A percentile compares a stretch with the other conserved stretches of the same genome.
phyloP scores from a whole-genome alignment of 2,797 vertebrate genomes.

The Telmatherina bonti region DNA sequence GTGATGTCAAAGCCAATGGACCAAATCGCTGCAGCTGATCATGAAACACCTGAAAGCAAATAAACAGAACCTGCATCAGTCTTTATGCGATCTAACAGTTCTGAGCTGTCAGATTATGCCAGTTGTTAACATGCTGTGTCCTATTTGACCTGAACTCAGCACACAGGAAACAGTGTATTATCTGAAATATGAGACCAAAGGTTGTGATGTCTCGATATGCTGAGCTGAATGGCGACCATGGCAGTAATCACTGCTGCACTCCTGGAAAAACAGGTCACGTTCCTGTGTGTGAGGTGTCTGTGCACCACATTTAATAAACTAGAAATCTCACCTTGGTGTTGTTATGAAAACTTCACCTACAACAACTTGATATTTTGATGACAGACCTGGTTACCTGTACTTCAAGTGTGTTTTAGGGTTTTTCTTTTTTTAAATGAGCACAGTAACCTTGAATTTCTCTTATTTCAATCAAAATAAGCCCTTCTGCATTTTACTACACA shows the following conservation, averaged over 20 bases:
- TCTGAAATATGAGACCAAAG: conserved; percentile 9
- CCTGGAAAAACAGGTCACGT: conserved; percentile 22
- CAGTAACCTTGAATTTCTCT: no score
- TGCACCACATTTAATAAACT: conserved; percentile 8
- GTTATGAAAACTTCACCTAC: not conserved
- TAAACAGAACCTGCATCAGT: no score
- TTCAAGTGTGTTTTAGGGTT: no score
- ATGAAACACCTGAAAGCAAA: no score
- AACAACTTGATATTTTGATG: no score
- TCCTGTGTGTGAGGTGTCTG: conserved; percentile 10
- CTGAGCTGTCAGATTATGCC: not conserved
- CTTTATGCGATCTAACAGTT: no score
- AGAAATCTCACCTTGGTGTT: not conserved
- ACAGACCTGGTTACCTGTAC: no score
- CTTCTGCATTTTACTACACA: no score
- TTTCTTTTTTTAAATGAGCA: no score
- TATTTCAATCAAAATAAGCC: no score
- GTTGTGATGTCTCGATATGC: not conserved
- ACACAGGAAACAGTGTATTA: not conserved
- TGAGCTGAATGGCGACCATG: not conserved
- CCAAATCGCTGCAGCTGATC: no score
- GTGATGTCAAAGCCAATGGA: no score
- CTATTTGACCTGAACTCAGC: not conserved
- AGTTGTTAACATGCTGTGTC: not conserved
- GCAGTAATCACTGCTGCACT: not conserved